Conservation (phyloP, 2,113 vertebrate genomes). For the Bufo gargarizans region DNA sequence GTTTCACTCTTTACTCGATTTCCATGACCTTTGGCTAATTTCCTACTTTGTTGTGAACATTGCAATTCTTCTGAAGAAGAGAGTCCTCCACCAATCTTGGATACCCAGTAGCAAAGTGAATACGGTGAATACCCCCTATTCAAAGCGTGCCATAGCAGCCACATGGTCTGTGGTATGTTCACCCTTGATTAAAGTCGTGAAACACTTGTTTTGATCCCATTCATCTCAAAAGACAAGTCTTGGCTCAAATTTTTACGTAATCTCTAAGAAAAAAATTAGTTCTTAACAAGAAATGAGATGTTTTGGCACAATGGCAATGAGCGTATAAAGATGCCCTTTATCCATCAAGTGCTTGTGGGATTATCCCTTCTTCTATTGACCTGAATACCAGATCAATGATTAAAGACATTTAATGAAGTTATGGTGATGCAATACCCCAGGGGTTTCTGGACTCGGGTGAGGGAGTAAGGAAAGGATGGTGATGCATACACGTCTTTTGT, state of each 20-base stretch:
- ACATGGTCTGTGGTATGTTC: neutral
- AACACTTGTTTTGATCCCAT: neutral
- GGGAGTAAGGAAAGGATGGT: conserved; percentile 58
- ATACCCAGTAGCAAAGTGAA: neutral
- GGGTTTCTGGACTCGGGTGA: conserved; percentile 58
- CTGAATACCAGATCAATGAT: neutral
- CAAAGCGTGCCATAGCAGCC: neutral
- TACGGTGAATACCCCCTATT: too few species aligned
- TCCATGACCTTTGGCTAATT: neutral
- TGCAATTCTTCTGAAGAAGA: neutral
- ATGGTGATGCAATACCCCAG: conserved; percentile 59
- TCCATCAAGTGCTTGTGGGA: neutral
- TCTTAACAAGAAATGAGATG: neutral
- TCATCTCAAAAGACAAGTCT: neutral
- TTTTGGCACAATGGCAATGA: neutral
- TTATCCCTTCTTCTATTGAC: neutral
- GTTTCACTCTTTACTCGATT: neutral
- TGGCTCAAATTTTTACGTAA: neutral
- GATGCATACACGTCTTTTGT: conserved; percentile 50
- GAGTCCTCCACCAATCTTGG: neutral
- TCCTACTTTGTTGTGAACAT: neutral
- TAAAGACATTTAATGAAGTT: neutral
- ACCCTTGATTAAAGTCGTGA: neutral
- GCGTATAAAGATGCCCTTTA: neutral
- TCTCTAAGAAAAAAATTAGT: neutral